These are phyloP conservation scores for Papilio helenus DNA, from an alignment of 1,140 invertebrate genomes.

Conservation along the genomic window DNA sequence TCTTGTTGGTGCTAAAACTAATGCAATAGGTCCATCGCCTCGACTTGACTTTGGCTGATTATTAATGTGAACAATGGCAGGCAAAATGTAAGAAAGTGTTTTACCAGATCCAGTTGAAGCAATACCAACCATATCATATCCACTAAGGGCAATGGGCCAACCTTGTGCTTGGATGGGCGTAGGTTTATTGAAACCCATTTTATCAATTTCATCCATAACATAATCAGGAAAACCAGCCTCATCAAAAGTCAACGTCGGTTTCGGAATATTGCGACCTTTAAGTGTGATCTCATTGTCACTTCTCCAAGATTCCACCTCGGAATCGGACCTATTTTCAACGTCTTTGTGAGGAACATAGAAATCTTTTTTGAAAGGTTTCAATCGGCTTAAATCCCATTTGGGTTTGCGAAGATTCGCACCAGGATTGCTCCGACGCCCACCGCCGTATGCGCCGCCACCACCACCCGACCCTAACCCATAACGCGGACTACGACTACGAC, in stretches of 20 bases:
- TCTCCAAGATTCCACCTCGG: slow-evolving; percentile 90
- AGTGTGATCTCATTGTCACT: slow-evolving; percentile 91
- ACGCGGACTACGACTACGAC: slow-evolving; percentile 73
- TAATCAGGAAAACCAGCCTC: slow-evolving; percentile 93
- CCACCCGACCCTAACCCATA: slow-evolving; percentile 71
- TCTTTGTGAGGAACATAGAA: slow-evolving; percentile 93
- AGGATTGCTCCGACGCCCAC: slow-evolving; percentile 82
- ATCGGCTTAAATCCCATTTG: slow-evolving; percentile 89
- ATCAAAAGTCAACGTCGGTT: slow-evolving; percentile 92
- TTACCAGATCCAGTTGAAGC: slow-evolving; percentile 98
- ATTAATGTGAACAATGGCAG: slow-evolving; percentile 96
- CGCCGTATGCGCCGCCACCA: slow-evolving; percentile 78
- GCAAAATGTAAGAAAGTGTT: slow-evolving; percentile 92
- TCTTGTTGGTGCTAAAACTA: slow-evolving; percentile 96
- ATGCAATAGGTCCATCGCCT: slow-evolving; percentile 95
- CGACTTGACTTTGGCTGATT: slow-evolving; percentile 92
- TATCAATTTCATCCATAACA: slow-evolving; percentile 90
- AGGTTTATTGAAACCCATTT: slow-evolving; percentile 92
- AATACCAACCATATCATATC: slow-evolving; percentile 96
- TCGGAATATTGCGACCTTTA: slow-evolving; percentile 90
- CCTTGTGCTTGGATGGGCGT: slow-evolving; percentile 95
- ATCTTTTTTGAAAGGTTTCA: slow-evolving; percentile 96
- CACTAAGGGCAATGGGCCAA: slow-evolving; percentile 97
- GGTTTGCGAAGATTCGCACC: slow-evolving; percentile 86
- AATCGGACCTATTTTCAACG: slow-evolving; percentile 87